These are phyloP conservation scores for Anodontia alba DNA, from an alignment of 2,888 invertebrate genomes.

Conservation along the genomic window DNA sequence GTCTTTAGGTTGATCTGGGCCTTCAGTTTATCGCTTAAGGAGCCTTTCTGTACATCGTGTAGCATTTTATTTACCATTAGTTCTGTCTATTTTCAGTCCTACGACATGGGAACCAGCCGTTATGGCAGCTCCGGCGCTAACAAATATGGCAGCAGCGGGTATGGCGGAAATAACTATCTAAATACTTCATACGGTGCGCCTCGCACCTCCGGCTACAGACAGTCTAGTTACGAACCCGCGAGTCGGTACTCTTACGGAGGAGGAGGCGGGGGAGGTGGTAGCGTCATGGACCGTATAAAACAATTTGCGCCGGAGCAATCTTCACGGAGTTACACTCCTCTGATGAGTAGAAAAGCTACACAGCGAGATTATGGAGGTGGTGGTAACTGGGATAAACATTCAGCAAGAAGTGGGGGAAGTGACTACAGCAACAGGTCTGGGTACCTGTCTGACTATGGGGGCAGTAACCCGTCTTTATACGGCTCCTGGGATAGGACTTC, in stretches of 20 bases:
- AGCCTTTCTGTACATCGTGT: too few species aligned
- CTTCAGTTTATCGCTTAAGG: too few species aligned
- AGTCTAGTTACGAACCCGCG: conserved; percentile 60
- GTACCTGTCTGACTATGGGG: conserved; percentile 81
- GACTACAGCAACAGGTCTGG: conserved; percentile 77
- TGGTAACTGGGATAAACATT: conserved; percentile 67
- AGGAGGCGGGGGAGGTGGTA: conserved; percentile 35
- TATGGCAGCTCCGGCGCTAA: conserved; percentile 63
- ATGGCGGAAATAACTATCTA: conserved; percentile 62
- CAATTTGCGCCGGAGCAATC: conserved; percentile 58
- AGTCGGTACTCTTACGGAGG: conserved; percentile 21
- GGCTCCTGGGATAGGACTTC: conserved; percentile 78
- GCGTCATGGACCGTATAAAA: conserved; percentile 74
- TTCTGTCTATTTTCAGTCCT: conserved; percentile 66
- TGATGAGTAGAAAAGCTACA: conserved; percentile 59
- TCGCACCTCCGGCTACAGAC: conserved; percentile 48
- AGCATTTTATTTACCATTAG: too few species aligned
- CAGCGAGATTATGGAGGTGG: conserved; percentile 58
- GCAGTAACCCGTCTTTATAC: conserved; percentile 74
- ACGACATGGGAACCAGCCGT: conserved; percentile 80
- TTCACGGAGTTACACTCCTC: conserved; percentile 67
- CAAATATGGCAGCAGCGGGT: conserved; percentile 61
- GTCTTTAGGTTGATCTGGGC: not conserved
- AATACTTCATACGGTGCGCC: conserved; percentile 62
- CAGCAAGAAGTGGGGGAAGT: conserved; percentile 63